Base-by-base conservation (phyloP, 2,797 vertebrate species). In the Dryobates pubescens region DNA sequence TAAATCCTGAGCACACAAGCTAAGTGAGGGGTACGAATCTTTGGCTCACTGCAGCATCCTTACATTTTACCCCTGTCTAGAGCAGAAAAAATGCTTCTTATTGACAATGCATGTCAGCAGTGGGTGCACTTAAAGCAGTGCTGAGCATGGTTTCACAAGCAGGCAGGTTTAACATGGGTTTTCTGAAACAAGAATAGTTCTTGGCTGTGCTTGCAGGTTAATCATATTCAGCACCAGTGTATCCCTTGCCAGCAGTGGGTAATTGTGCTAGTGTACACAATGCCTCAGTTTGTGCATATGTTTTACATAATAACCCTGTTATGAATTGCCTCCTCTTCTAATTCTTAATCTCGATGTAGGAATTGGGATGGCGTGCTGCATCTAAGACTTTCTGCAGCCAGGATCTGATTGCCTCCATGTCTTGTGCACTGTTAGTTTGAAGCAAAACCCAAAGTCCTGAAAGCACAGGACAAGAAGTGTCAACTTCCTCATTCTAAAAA, bases 171-270 rank as follows among this genome's bases (percentile, higher is more conserved):
- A 77, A 89, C 78, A 73, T 0, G 19, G 43, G 67, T n/a, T 82
- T 89, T 95, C 78, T 61, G 86, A 87, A 89, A 87, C 43, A 70
- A 69, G 83, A 95, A 77, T 30, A 77, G 88, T 20, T 90, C 70
- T 94, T 92, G 95, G 90, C 86, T 94, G 53, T 26, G 30, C 62
- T 87, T 47, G 24, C 73, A 89, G 92, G 89, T 95, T 94, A 90
- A 92, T 94, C 87, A 38, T 61, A 88, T 93, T 83, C 92, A 75
- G 63, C 78, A 92, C 54, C 62, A 90, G 75, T 22, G 17, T 23
- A 64, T 56, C 80, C 82, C 78, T 81, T 92, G 84, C 89, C 88
- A 92, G 84, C 43, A 59, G 64, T 16, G 63, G 65, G 26, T 92
- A 90, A 95, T 94, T 92, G 78, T 22, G n/a, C 49, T 45, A 62